These are phyloP conservation scores for Thysanoteuthis rhombus DNA, from an alignment of 2,888 invertebrate genomes.

Conservation along the genomic window DNA sequence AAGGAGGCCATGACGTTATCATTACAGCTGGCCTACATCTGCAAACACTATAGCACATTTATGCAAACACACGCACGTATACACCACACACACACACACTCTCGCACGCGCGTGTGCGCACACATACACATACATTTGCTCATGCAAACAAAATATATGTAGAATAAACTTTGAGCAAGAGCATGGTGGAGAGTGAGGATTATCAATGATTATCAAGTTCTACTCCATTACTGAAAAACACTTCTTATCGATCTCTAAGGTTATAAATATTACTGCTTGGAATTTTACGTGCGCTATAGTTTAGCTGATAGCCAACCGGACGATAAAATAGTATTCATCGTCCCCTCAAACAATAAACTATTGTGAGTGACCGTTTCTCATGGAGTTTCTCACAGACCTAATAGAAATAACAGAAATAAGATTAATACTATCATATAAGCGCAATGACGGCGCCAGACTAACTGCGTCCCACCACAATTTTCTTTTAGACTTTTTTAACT, in stretches of 20 bases:
- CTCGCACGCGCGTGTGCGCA: too few species aligned
- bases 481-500: too few species aligned
- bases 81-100: background rate
- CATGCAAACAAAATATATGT: background rate
- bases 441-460: too few species aligned
- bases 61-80: background rate
- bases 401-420: background rate
- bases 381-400: background rate
- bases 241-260: background rate
- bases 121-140: too few species aligned
- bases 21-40: background rate
- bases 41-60: background rate
- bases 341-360: too few species aligned
- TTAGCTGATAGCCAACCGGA: background rate
- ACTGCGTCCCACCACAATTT: too few species aligned
- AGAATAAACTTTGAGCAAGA: background rate
- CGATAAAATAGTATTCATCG: background rate
- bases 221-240: background rate
- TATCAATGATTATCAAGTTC: background rate
- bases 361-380: background rate
- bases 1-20: background rate
- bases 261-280: background rate
- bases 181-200: background rate
- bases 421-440: background rate
- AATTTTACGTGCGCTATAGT: background rate